These are phyloP conservation scores for Scotopteryx bipunctaria DNA, from an alignment of 2,888 invertebrate species.

Conservation along the genomic window DNA sequence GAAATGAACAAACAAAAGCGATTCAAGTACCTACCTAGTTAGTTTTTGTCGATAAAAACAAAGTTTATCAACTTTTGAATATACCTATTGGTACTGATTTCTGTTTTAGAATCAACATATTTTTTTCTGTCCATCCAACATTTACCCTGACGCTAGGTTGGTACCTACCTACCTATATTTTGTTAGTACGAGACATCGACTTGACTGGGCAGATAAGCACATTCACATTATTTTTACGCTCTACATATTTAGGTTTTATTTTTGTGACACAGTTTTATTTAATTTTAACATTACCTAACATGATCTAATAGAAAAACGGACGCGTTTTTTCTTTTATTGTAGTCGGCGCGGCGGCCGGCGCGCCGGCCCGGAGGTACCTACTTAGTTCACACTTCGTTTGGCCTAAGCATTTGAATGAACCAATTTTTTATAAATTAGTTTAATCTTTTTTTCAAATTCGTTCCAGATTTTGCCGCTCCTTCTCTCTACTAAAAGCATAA, in stretches of 20 bases:
- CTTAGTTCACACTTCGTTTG: too few species aligned
- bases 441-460: slow-evolving; percentile 8
- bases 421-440: too few species aligned
- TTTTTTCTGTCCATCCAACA: too few species aligned
- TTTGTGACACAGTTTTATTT: slow-evolving; percentile 66
- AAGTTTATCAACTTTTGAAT: too few species aligned
- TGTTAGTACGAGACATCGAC: background rate
- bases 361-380: too few species aligned
- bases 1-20: background rate
- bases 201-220: background rate
- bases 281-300: slow-evolving; percentile 65
- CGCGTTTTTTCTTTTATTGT: background rate
- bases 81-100: too few species aligned
- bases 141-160: too few species aligned
- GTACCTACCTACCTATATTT: too few species aligned
- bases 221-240: slow-evolving; percentile 17
- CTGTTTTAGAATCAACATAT: too few species aligned
- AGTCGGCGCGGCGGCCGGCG: too few species aligned
- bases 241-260: slow-evolving; percentile 52
- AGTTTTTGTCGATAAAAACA: background rate
- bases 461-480: slow-evolving; percentile 62
- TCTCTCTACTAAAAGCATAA: slow-evolving; percentile 56
- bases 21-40: background rate
- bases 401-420: too few species aligned
- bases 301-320: slow-evolving; percentile 48